Conservation (phyloP, 2,113 vertebrate species). For the Propithecus coquereli region DNA sequence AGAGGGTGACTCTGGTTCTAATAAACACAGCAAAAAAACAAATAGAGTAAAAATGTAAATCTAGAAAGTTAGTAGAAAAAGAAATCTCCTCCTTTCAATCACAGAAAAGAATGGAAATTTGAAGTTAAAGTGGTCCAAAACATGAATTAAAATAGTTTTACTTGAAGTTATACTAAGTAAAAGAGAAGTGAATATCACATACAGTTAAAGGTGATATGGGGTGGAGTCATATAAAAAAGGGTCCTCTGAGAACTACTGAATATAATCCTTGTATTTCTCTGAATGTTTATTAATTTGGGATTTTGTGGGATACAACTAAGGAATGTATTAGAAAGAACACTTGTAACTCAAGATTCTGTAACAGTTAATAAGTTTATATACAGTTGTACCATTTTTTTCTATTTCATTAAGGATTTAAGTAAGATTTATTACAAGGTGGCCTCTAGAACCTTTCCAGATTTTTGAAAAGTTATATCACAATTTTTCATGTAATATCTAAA, state of each 20-base stretch:
- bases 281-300: not conserved
- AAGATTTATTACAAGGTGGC: not conserved
- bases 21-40: no score
- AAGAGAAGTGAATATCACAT: not conserved
- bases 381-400: not conserved
- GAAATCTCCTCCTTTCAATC: not conserved
- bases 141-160: not conserved
- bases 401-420: conserved; percentile 31
- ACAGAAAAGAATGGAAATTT: not conserved
- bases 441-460: not conserved
- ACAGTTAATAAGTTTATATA: not conserved
- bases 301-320: not conserved
- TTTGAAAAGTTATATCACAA: not conserved
- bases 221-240: not conserved
- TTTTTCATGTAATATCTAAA: not conserved
- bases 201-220: not conserved
- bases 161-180: not conserved
- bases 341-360: not conserved
- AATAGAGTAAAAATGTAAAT: not conserved
- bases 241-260: not conserved
- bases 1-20: no score
- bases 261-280: not conserved
- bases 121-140: not conserved
- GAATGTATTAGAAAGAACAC: not conserved
- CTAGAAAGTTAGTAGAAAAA: not conserved